Evolutionary conservation across 2,888 invertebrate species (phyloP), one percentile per base, ranked within the genome.

Genomic region (Plebejus anna): DNA sequence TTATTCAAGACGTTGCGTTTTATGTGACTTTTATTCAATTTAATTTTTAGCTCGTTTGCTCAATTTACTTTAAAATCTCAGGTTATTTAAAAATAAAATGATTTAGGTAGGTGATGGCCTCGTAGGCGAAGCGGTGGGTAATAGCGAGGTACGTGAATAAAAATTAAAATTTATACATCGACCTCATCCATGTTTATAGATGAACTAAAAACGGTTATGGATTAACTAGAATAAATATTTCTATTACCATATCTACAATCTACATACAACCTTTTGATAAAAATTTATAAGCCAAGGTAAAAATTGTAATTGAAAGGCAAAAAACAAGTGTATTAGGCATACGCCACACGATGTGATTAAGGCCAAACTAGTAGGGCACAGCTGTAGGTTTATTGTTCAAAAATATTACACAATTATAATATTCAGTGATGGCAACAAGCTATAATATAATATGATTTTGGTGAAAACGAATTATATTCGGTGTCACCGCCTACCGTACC

Each of bases 211-310:
- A 70, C 70, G 70, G 70, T 70, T 70, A 38, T 70, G 42, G 42
- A 70, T 70, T 70, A 70, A 70, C 70, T 70, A 70, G 70, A 42
- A 70, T 70, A 42, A 70, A 70, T 70, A 70, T 70, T 70, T 70
- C 38, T 16, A 70, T 70, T 70, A 70, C 70, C 70, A 70, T 70
- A 32, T 22, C 22, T 22, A 22, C 1, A 32, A 70, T 66, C 66
- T 66, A 4, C 66, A 9, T 66, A 70, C 38, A n/a, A 38, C n/a
- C 70, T 38, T 70, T 42, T n/a, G 70, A 70, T 70, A 70, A 38
- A 70, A 70, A 70, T 70, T 70, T 66, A 66, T 66, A 66, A 66
- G 66, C 32, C 70, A 70, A 70, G 70, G 70, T 42, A 70, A 70
- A 38, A 22, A 38, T 47, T 70, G 70, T 70, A 70, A 70, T 38